Evolutionary conservation across 2,888 invertebrate species (phyloP).

Genomic region (Scaptomyza cyrtandrae): DNA sequence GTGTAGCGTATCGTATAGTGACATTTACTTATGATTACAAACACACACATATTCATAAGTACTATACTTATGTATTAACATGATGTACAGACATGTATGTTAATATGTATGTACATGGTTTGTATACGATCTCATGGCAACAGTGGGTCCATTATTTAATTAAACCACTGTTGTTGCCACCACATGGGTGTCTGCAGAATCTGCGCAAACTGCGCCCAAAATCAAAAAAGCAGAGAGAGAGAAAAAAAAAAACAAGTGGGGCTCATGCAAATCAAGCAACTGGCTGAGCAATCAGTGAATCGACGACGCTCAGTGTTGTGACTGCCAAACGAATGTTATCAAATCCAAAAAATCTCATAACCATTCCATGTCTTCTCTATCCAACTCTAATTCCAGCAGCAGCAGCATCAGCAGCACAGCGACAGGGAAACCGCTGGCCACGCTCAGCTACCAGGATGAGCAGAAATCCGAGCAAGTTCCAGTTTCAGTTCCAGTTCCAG

Average conservation of each 20-base stretch:
- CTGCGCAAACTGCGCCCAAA: conserved; percentile 49
- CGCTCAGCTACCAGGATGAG: conserved; percentile 71
- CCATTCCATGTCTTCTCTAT: conserved; percentile 58
- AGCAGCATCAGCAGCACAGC: conserved; percentile 21
- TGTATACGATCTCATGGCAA: conserved; percentile 43
- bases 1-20: neutral
- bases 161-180: conserved; percentile 41
- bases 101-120: neutral
- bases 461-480: conserved; percentile 30
- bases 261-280: conserved; percentile 33
- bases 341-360: conserved; percentile 13
- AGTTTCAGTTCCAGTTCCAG: conserved; percentile 6
- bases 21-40: neutral
- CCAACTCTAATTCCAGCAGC: conserved; percentile 48
- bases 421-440: conserved; percentile 49
- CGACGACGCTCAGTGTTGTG: conserved; percentile 53
- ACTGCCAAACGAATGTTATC: conserved; percentile 34
- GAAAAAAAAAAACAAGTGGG: conserved; percentile 25
- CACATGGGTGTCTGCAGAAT: conserved; percentile 51
- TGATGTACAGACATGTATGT: neutral
- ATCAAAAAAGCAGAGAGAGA: neutral
- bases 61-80: neutral
- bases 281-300: conserved; percentile 55
- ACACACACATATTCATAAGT: conserved; percentile 4
- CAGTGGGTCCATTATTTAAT: conserved; percentile 67